Conservation (phyloP, 2,113 vertebrate genomes). For the Mirza zaza region DNA sequence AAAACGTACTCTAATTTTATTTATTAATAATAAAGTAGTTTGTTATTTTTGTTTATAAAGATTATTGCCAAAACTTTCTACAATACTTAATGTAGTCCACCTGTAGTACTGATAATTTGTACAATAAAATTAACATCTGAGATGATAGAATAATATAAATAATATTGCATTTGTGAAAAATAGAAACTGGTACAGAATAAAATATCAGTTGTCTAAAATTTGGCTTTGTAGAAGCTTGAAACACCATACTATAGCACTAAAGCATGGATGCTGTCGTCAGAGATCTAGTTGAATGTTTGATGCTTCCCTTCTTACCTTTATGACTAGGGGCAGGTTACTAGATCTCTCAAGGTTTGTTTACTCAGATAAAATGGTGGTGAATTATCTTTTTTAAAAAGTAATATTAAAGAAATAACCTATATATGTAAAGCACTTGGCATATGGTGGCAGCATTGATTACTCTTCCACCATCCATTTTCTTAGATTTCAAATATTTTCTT, state of each 20-base stretch:
- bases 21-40: not conserved
- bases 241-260: not conserved
- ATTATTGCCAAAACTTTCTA: not conserved
- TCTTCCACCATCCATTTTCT: not conserved
- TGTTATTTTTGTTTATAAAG: not conserved
- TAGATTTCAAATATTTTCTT: not conserved
- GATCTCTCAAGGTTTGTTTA: not conserved
- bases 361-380: not conserved
- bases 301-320: not conserved
- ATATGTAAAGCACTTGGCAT: not conserved
- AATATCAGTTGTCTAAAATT: not conserved
- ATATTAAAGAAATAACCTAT: not conserved
- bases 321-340: not conserved
- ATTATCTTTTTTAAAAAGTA: not conserved
- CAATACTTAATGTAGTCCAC: constrained; percentile 70
- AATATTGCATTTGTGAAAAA: not conserved
- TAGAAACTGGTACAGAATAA: not conserved
- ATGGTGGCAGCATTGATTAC: not conserved
- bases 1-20: not conserved
- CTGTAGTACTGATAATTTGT: constrained; percentile 64
- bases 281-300: not conserved
- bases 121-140: constrained; percentile 57
- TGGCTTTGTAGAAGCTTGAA: not conserved
- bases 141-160: constrained; percentile 43
- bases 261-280: not conserved